Evolutionary conservation across 2,113 vertebrate species (phyloP), one percentile per base, ranked within the genome.

Genomic region (Phainopepla nitens): DNA sequence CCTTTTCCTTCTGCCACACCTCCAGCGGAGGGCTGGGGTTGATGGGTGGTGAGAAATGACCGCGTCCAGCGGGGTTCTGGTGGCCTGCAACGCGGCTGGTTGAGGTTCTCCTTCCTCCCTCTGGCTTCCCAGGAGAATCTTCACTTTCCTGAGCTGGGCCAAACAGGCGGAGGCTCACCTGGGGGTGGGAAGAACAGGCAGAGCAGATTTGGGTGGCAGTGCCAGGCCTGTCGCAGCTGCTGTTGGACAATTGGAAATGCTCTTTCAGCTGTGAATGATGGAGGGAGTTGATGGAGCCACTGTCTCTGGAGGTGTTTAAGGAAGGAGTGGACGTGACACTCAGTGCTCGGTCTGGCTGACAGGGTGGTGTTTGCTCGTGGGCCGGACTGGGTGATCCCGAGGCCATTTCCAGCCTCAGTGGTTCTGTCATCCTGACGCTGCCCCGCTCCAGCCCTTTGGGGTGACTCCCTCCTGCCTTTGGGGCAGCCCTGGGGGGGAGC

Each of bases 401-500:
- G 49, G 1, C 42, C 6, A 1, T 49, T 36, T 33, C 41, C 78
- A 61, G 0, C 54, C 29, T 47, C 25, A 27, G 0, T 7, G 44
- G 5, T 25, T 65, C 42, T 42, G 50, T 57, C 39, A 35, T 44
- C 22, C 11, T 28, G 57, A 24, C 25, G 10, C 31, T 24, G 57
- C 19, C 20, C 22, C 1, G 0, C 66, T 57, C 15, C 24, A 2
- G 1, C 9, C 24, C 47, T 29, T 45, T 3, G 31, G 22, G 33
- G 23, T 19, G 49, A 7, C 41, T 78, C 41, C 64, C 64, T 3
- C 28, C 12, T 3, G 9, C 36, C 49, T 57, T 15, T 13, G 44
- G 0, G 0, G 1, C 57, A 24, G 5, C 65, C n/a, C 6, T 2
- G 9, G 1, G 35, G 35, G 44, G 50, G 9, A 72, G 18, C 2